A percentile compares a stretch with the other conserved stretches of the same genome.
These are phyloP conservation scores for Pseudococcus longispinus DNA, from an alignment of 2,888 invertebrate genomes.

Conservation along the genomic window DNA sequence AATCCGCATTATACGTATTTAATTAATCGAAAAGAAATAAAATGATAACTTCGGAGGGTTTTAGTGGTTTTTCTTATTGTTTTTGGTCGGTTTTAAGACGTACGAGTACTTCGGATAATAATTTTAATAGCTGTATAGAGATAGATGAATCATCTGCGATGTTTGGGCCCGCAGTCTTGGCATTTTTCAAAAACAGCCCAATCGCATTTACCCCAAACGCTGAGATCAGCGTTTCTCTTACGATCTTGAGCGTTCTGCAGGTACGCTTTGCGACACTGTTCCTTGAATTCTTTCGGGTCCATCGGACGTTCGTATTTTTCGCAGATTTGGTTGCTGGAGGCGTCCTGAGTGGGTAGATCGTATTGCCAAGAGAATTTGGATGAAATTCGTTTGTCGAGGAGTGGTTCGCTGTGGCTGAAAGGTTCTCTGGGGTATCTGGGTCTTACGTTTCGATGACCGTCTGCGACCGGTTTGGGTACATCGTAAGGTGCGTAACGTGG, in stretches of 20 bases:
- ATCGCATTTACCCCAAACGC: slow-evolving; percentile 43
- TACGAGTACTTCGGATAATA: not conserved
- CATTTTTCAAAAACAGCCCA: slow-evolving; percentile 40
- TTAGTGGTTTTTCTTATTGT: not conserved
- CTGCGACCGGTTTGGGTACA: not conserved
- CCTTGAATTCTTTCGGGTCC: slow-evolving; percentile 42
- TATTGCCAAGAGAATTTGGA: not conserved
- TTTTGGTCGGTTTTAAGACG: not conserved
- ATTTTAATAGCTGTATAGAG: not conserved
- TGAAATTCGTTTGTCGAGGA: not conserved
- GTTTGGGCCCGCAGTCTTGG: not conserved
- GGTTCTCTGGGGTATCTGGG: not conserved
- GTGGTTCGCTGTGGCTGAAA: not conserved
- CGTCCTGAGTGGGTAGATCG: not conserved
- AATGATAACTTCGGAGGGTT: not conserved
- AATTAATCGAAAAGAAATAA: not conserved
- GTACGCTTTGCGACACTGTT: slow-evolving; percentile 40
- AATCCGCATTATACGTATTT: not conserved
- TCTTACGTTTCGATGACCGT: not conserved
- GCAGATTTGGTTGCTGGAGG: not conserved
- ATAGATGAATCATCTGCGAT: slow-evolving; percentile 10
- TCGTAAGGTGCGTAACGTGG: not conserved
- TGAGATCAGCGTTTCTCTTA: slow-evolving; percentile 47
- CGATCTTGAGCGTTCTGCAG: slow-evolving; percentile 27
- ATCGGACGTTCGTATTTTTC: slow-evolving; percentile 47